phyloP scores from a whole-genome alignment of 2,797 vertebrate species.

The Corythornis leucogaster region DNA sequence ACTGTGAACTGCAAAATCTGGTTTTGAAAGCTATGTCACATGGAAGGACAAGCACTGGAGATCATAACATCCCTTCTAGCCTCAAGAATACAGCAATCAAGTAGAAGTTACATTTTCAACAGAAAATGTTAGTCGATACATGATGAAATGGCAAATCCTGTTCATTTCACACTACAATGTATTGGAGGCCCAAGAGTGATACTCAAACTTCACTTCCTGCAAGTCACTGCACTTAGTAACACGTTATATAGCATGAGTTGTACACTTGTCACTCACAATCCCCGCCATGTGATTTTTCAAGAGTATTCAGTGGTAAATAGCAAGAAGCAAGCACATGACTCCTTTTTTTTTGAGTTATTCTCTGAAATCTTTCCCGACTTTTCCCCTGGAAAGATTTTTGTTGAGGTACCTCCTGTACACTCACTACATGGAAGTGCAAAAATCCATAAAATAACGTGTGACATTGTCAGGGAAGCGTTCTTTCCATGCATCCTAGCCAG shows the following conservation, averaged over 20 bases:
- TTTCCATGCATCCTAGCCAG: conserved; percentile 45
- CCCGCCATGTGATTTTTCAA: not conserved
- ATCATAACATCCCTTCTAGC: not conserved
- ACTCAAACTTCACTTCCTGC: not conserved
- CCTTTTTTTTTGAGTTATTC: not conserved
- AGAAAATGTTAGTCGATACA: not conserved
- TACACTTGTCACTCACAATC: not conserved
- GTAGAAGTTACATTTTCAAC: not conserved
- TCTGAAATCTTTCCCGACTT: not conserved
- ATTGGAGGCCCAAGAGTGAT: not conserved
- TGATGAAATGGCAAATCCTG: conserved; percentile 22
- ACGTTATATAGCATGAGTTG: not conserved
- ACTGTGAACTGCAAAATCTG: not conserved
- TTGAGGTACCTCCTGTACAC: not conserved
- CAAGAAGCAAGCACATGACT: not conserved
- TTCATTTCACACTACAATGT: conserved; percentile 1
- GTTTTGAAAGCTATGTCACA: not conserved
- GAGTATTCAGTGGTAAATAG: not conserved
- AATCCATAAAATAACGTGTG: conserved; percentile 20
- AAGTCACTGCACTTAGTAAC: not conserved
- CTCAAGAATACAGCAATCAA: not conserved
- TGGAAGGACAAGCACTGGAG: not conserved
- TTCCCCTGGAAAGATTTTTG: not conserved
- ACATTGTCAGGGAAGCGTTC: conserved; percentile 14
- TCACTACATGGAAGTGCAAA: not conserved